Evolutionary conservation across 2,888 invertebrate genomes (phyloP), one percentile per base, ranked within the genome.

Genomic region (Tenthredo mesomela): DNA sequence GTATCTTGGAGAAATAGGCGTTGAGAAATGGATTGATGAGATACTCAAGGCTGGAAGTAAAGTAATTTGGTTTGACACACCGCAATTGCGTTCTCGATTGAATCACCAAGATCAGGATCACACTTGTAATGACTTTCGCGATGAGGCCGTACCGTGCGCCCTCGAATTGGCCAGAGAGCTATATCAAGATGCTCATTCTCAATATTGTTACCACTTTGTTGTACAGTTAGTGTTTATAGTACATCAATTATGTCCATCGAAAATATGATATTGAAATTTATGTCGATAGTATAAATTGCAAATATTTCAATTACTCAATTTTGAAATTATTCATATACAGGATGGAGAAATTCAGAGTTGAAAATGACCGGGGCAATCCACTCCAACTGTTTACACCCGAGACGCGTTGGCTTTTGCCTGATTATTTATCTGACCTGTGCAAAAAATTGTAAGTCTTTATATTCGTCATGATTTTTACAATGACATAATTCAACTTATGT

Each of bases 321-420:
- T 61, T 25, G 1, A 25, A 10, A 25, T 25, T 4, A 61, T 84
- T 84, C 83, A 40, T 83, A 85, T 61, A 12, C 73, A 92, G 92
- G 84, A 85, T 92, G 33, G 89, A 90, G 87, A 89, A 88, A 29
- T 89, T 89, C 84, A 87, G 88, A 21, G 85, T 83, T 82, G 85
- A 82, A n/a, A 87, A 87, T 58, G 86, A 85, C 40, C 82, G 77
- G 25, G 85, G 86, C 10, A 91, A 92, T 88, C 92, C 91, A 47
- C 91, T 92, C 82, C 84, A 86, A 58, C 88, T 89, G 86, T 87
- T 92, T 43, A 90, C 90, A 29, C 88, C 90, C 54, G 88, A 90
- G 73, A 88, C 85, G 7, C 90, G 91, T 78, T 92, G 90, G 82
- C 84, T 87, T 40, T 87, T 92, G 86, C 91, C 92, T 61, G 88